phyloP scores from a whole-genome alignment of 2,113 vertebrate genomes.

The Thamnaconus septentrionalis region DNA sequence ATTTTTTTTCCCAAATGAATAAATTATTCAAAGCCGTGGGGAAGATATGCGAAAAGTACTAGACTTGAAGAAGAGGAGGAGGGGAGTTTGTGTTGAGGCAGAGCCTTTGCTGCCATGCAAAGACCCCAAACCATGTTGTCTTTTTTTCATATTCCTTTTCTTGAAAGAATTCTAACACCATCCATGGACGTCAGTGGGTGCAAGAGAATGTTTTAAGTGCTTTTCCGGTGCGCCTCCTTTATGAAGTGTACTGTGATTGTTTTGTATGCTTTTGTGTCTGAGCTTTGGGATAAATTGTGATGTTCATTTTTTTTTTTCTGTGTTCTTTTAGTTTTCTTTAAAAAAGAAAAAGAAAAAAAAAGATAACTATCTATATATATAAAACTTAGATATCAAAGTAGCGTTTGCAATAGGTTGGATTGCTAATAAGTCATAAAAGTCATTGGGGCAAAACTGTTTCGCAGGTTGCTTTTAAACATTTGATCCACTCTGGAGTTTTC shows the following conservation, averaged over 20 bases:
- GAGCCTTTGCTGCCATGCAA: conserved; percentile 3
- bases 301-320: conserved; percentile 2
- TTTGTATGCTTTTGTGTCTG: conserved; percentile 40
- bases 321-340: background rate
- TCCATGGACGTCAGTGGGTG: conserved; percentile 17
- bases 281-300: conserved; percentile 31
- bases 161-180: conserved; percentile 4
- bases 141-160: background rate
- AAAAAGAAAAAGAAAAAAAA: background rate
- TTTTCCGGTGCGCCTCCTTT: conserved; percentile 24
- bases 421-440: background rate
- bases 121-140: background rate
- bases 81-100: background rate
- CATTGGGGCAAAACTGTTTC: conserved; percentile 6
- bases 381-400: background rate
- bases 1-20: conserved; percentile 24
- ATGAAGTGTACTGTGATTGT: conserved; percentile 24
- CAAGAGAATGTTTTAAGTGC: conserved; percentile 36
- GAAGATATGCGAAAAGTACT: conserved; percentile 1
- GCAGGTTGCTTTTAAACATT: conserved; percentile 14
- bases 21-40: conserved; percentile 41
- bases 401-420: conserved; percentile 17
- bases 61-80: conserved; percentile 35
- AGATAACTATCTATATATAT: no score
- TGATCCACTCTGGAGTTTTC: conserved; percentile 16